Conservation (phyloP, 2,113 vertebrate genomes). For the Sorex fumeus region DNA sequence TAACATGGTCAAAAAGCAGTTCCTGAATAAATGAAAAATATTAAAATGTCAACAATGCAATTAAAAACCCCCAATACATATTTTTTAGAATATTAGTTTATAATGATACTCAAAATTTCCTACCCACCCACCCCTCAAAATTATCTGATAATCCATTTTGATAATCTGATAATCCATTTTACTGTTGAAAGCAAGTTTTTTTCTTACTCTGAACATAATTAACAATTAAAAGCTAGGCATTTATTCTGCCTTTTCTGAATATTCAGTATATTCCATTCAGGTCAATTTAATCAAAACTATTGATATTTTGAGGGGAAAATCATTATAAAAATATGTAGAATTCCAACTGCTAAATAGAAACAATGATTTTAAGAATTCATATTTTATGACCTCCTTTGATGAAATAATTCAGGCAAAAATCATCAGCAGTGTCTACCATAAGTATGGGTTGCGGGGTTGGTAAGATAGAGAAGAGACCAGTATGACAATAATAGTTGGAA, state of each 20-base stretch:
- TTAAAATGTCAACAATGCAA: not conserved
- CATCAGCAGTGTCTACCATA: no score
- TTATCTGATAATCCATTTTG: not conserved
- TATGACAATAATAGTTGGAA: no score
- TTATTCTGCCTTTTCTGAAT: not conserved
- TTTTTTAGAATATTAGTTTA: not conserved
- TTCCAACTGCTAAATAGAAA: constrained; percentile 19
- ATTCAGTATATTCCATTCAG: not conserved
- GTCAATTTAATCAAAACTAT: constrained; percentile 28
- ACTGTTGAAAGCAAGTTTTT: not conserved
- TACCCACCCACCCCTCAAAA: not conserved
- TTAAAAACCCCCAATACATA: not conserved
- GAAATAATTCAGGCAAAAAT: constrained; percentile 5
- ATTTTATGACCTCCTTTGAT: not conserved
- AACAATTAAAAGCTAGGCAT: not conserved
- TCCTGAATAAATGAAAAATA: no score
- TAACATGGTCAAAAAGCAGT: no score
- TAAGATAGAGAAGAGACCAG: no score
- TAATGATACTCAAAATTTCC: not conserved
- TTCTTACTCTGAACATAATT: constrained; percentile 16
- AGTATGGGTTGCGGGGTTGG: no score
- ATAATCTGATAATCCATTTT: no score
- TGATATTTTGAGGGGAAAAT: not conserved
- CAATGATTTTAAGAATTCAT: not conserved
- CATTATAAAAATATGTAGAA: not conserved